Percentiles rank a stretch among this genome's conserved stretches.
Conservation (phyloP, 2,888 invertebrate genomes). For the Catocala sponsa region DNA sequence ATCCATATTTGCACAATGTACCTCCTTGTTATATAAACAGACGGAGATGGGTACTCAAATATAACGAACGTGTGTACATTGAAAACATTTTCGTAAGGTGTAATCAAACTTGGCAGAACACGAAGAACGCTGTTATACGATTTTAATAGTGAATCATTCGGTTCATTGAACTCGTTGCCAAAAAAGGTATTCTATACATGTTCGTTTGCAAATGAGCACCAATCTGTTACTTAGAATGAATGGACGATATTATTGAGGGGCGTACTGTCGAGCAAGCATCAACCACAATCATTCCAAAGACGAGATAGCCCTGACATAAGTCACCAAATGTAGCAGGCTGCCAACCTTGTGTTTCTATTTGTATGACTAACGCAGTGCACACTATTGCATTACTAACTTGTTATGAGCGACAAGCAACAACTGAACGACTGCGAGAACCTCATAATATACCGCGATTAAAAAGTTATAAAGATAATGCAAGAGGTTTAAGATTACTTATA, state of each 20-base stretch:
- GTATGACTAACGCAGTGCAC: constrained; percentile 64
- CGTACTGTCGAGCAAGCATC: constrained; percentile 48
- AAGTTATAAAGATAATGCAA: constrained; percentile 1
- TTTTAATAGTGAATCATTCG: constrained; percentile 69
- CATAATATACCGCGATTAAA: constrained; percentile 16
- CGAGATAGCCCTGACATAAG: constrained; percentile 83
- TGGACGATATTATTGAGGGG: constrained; percentile 64
- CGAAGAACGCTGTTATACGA: constrained; percentile 52
- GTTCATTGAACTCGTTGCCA: constrained; percentile 69
- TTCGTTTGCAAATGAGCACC: constrained; percentile 65
- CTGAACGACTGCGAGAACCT: constrained; percentile 50
- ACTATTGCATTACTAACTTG: constrained; percentile 59
- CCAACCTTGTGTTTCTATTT: constrained; percentile 81
- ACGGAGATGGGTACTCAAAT: constrained; percentile 40
- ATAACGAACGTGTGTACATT: constrained; percentile 32
- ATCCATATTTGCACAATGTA: constrained; percentile 51
- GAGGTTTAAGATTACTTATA: neutral
- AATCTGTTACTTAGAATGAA: constrained; percentile 63
- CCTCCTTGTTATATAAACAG: constrained; percentile 45
- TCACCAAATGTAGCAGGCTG: constrained; percentile 84
- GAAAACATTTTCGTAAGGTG: constrained; percentile 54
- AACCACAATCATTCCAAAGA: constrained; percentile 63
- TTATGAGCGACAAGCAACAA: constrained; percentile 57
- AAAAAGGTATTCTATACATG: constrained; percentile 64
- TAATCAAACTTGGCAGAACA: constrained; percentile 55